Conservation (phyloP, 2,113 vertebrate species). For the Anolis carolinensis region DNA sequence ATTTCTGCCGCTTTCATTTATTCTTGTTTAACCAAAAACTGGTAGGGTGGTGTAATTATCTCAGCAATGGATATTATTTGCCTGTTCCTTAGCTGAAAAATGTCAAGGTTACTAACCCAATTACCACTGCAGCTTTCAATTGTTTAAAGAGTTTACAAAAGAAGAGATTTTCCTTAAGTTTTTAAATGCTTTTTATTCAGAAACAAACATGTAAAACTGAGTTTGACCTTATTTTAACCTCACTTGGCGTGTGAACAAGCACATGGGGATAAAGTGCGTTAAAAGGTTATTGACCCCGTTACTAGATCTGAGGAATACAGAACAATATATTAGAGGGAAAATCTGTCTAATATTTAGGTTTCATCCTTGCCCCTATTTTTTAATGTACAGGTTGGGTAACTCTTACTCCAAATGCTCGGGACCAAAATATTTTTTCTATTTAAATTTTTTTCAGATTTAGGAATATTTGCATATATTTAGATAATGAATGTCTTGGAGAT, state of each 20-base stretch:
- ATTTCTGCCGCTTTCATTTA: not conserved
- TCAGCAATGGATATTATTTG: constrained; percentile 33
- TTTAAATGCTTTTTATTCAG: not conserved
- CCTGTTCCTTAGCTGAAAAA: constrained; percentile 61
- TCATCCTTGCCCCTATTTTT: too few relatives aligned
- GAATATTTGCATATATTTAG: too few relatives aligned
- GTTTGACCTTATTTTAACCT: constrained; percentile 20
- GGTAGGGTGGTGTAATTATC: constrained; percentile 1
- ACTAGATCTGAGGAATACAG: not conserved
- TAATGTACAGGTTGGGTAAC: too few relatives aligned
- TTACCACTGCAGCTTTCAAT: constrained; percentile 48
- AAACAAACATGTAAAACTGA: constrained; percentile 3
- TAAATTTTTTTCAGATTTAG: too few relatives aligned
- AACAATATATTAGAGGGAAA: not conserved
- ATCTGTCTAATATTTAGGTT: constrained; percentile 12
- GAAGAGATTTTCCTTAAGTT: not conserved
- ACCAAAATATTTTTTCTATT: too few relatives aligned
- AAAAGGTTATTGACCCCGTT: not conserved
- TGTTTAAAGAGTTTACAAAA: constrained; percentile 4
- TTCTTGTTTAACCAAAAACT: constrained; percentile 16
- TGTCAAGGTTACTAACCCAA: constrained; percentile 66
- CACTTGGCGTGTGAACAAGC: constrained; percentile 8
- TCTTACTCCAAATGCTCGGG: too few relatives aligned
- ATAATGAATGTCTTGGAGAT: too few relatives aligned
- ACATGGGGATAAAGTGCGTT: not conserved